A percentile compares a stretch with the other conserved stretches of the same genome.
phyloP scores from a whole-genome alignment of 2,797 vertebrate species.

The Halcyon chelicuti region DNA sequence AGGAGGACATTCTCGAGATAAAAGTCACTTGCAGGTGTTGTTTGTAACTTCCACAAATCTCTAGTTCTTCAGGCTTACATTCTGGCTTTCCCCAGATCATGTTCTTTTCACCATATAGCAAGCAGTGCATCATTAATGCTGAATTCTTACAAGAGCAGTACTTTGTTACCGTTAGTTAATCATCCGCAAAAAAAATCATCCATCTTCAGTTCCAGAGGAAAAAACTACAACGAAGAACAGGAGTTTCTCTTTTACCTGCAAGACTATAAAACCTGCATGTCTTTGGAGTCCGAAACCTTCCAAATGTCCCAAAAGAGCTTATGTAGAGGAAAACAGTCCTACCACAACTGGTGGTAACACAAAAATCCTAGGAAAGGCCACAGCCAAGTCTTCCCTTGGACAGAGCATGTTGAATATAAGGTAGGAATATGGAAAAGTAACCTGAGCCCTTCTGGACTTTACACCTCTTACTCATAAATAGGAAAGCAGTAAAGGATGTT shows the following conservation, averaged over 20 bases:
- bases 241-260: slow-evolving; percentile 39
- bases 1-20: not conserved
- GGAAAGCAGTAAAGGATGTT: slow-evolving; percentile 36
- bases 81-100: not conserved
- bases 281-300: not conserved
- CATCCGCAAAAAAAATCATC: not conserved
- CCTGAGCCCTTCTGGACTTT: slow-evolving; percentile 75
- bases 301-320: not conserved
- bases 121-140: not conserved
- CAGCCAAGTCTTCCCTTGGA: not conserved
- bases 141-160: not conserved
- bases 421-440: slow-evolving; percentile 36
- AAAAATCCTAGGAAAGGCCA: not conserved
- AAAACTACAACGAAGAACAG: not conserved
- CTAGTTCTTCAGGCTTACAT: not conserved
- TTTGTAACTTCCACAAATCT: not conserved
- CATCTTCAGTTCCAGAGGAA: not conserved
- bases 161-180: not conserved
- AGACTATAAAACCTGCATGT: not conserved
- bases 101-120: not conserved
- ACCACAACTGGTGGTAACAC: not conserved
- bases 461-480: slow-evolving; percentile 58
- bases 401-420: not conserved
- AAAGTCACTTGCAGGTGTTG: not conserved
- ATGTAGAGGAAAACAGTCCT: not conserved